Conservation (phyloP, 2,888 invertebrate species). For the Rugalucina vietnamica region DNA sequence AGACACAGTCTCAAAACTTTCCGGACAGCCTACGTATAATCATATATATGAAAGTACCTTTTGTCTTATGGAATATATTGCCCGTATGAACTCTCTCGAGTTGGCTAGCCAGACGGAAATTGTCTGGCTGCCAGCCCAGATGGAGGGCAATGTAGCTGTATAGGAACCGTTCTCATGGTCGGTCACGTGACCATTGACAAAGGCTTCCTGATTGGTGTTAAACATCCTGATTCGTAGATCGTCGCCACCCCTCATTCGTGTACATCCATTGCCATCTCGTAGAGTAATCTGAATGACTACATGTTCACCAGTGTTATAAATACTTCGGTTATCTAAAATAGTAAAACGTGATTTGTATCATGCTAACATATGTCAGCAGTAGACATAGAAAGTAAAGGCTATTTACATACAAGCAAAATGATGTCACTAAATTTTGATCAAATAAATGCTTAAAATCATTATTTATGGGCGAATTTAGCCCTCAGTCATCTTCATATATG, state of each 20-base stretch:
- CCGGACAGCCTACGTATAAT: too few relatives aligned
- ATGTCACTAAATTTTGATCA: too few relatives aligned
- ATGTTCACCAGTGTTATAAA: not conserved
- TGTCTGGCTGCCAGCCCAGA: not conserved
- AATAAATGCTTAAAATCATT: too few relatives aligned
- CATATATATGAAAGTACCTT: not conserved
- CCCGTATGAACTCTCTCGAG: not conserved
- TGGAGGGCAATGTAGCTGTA: not conserved
- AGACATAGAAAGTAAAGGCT: too few relatives aligned
- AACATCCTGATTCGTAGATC: not conserved
- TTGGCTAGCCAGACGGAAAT: not conserved
- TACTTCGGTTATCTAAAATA: not conserved
- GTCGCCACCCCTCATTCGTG: not conserved
- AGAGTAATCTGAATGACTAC: not conserved
- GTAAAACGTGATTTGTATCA: not conserved
- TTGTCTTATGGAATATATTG: not conserved
- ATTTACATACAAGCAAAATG: too few relatives aligned
- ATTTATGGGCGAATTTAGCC: too few relatives aligned
- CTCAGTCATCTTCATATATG: too few relatives aligned
- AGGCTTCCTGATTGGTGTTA: not conserved
- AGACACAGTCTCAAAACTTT: too few relatives aligned
- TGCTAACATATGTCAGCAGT: too few relatives aligned
- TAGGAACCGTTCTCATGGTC: not conserved
- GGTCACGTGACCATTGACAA: not conserved
- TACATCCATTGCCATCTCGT: not conserved